These are phyloP conservation scores for Priocnemis perturbator DNA, from an alignment of 2,888 invertebrate genomes.

Conservation along the genomic window DNA sequence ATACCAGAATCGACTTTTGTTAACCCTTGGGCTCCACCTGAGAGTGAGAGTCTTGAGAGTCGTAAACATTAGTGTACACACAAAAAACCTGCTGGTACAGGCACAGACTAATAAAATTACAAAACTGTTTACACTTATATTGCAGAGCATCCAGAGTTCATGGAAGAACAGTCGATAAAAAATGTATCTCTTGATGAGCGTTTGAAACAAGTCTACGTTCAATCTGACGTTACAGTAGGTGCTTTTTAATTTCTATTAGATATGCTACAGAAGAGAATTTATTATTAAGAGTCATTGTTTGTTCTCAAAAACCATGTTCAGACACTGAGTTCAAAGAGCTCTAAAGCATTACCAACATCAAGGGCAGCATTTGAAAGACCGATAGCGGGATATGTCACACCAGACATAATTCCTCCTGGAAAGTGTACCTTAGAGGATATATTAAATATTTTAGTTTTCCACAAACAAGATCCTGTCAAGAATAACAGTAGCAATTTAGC, in stretches of 20 bases:
- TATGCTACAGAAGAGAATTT: constrained; percentile 17
- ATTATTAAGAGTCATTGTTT: constrained; percentile 16
- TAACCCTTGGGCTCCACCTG: too few relatives aligned
- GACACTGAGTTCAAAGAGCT: too few relatives aligned
- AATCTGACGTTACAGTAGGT: constrained; percentile 77
- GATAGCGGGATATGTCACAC: constrained; percentile 84
- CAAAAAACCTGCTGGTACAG: too few relatives aligned
- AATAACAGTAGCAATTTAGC: constrained; percentile 80
- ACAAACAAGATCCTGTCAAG: constrained; percentile 79
- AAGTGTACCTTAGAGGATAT: constrained; percentile 81
- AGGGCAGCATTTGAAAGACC: constrained; percentile 76
- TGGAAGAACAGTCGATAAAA: constrained; percentile 81
- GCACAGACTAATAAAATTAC: background rate
- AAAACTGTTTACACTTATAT: constrained; percentile 8
- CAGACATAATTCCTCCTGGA: constrained; percentile 79
- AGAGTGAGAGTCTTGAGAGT: too few relatives aligned
- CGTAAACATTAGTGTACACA: too few relatives aligned
- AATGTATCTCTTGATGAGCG: constrained; percentile 80
- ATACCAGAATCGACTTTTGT: background rate
- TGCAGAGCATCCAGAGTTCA: constrained; percentile 79
- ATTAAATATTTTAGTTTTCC: constrained; percentile 81
- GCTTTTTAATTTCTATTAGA: constrained; percentile 18
- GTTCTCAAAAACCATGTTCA: too few relatives aligned
- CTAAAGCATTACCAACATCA: constrained; percentile 79
- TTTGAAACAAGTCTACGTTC: constrained; percentile 85